Base-by-base conservation (phyloP, 2,888 invertebrate genomes). In the Hipparchia sbordonii region DNA sequence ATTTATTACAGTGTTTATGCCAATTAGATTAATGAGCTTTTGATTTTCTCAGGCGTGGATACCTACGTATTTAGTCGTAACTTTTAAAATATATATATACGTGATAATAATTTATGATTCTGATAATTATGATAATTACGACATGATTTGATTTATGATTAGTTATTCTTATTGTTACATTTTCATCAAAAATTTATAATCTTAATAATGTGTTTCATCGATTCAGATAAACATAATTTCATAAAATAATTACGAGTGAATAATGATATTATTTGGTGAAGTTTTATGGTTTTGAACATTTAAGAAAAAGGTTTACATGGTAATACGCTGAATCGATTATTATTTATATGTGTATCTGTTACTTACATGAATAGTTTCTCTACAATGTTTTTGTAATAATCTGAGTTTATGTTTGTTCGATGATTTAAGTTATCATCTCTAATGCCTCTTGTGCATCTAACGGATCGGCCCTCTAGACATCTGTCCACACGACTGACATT, bases 401-500 rank as follows among this genome's bases (percentile, higher is more conserved):
- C 4, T 10, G 12, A 60, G 52, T 13, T 33, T 51, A 65, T 65
- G 23, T 33, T 33, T 46, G 7, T 46, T 13, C 3, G 46, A n/a
- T 62, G 13, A 33, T 8, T 57, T 8, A 4, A 48, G 3, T 62
- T 57, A 56, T 68, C 66, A 54, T 71, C 72, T 71, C 72, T 73
- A 56, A 71, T 76, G 70, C 70, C 56, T 54, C 72, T 45, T 57
- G 76, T 72, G 70, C 69, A 71, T 59, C 71, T 80, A 79, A 80
- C 80, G 80, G 80, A 60, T 67, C 74, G 77, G 75, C 77, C 75
- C 68, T 65, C 72, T 74, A 23, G 61, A 23, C 71, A 75, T 77
- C 73, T 78, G 78, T 76, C 75, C 76, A 77, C 76, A 72, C 72
- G 65, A 67, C 77, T 72, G 71, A 77, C 76, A 71, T 70, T 66